Conservation (phyloP, 2,113 vertebrate genomes). For the Brachyhypopomus gauderio region DNA sequence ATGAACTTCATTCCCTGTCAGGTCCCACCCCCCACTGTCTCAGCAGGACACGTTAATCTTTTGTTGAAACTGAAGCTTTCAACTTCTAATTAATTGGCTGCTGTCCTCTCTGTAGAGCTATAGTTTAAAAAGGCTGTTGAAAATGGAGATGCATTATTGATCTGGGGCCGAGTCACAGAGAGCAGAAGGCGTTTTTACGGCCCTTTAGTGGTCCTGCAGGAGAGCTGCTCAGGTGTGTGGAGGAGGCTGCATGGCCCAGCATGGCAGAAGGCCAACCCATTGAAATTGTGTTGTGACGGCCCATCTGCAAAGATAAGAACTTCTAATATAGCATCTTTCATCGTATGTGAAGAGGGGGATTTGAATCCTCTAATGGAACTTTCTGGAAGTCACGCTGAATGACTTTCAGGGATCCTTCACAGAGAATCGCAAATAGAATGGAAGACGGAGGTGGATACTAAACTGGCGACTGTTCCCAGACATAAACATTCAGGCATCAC, state of each 20-base stretch:
- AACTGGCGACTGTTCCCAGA: neutral
- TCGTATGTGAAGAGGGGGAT: neutral
- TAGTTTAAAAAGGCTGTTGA: slow-evolving; percentile 19
- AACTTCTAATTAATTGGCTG: slow-evolving; percentile 33
- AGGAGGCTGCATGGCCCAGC: slow-evolving; percentile 1
- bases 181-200: slow-evolving; percentile 38
- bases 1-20: slow-evolving; percentile 18
- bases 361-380: neutral
- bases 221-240: slow-evolving; percentile 8
- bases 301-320: neutral
- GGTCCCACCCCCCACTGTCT: neutral
- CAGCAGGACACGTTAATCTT: slow-evolving; percentile 16
- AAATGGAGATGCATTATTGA: slow-evolving; percentile 39
- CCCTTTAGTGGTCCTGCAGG: slow-evolving; percentile 30
- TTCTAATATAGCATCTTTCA: neutral
- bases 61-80: slow-evolving; percentile 29
- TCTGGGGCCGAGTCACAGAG: slow-evolving; percentile 30
- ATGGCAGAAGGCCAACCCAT: slow-evolving; percentile 7
- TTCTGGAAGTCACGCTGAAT: neutral
- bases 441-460: neutral
- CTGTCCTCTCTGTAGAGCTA: slow-evolving; percentile 27
- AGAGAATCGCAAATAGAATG: neutral
- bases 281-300: neutral
- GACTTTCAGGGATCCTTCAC: neutral
- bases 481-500: neutral